These are phyloP conservation scores for Candoia aspera DNA, from an alignment of 2,113 vertebrate species.

Conservation along the genomic window DNA sequence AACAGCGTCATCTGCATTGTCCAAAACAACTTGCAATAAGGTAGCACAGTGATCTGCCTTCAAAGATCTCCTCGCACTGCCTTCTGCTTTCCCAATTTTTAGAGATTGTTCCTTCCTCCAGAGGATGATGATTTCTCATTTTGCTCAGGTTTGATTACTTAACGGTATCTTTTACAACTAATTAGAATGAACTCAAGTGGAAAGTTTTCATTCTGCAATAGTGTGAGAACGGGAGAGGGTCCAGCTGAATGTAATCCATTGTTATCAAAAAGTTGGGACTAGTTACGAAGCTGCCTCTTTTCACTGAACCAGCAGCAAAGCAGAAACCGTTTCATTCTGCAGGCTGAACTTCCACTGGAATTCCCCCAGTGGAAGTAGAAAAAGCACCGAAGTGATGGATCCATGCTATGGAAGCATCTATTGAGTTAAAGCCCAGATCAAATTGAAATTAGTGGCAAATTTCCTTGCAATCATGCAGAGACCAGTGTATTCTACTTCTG, in stretches of 20 bases:
- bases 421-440: not conserved
- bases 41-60: not conserved
- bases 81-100: not conserved
- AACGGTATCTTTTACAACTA: conserved; percentile 4
- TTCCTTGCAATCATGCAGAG: not conserved
- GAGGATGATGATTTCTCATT: not conserved
- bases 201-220: conserved; percentile 25
- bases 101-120: not conserved
- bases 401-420: not conserved
- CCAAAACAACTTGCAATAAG: not conserved
- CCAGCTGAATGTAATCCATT: not conserved
- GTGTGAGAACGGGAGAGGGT: conserved; percentile 10
- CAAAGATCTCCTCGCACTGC: not conserved
- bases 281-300: conserved; percentile 14
- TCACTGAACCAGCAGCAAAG: not conserved
- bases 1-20: not conserved
- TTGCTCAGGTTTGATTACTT: conserved; percentile 15
- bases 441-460: not conserved
- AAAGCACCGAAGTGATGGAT: not conserved
- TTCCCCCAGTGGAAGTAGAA: not conserved
- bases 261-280: conserved; percentile 4
- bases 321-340: not conserved
- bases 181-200: conserved; percentile 33
- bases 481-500: not conserved
- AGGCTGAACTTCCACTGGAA: not conserved